Conservation (phyloP, 2,113 vertebrate species). For the Donacobius atricapilla region DNA sequence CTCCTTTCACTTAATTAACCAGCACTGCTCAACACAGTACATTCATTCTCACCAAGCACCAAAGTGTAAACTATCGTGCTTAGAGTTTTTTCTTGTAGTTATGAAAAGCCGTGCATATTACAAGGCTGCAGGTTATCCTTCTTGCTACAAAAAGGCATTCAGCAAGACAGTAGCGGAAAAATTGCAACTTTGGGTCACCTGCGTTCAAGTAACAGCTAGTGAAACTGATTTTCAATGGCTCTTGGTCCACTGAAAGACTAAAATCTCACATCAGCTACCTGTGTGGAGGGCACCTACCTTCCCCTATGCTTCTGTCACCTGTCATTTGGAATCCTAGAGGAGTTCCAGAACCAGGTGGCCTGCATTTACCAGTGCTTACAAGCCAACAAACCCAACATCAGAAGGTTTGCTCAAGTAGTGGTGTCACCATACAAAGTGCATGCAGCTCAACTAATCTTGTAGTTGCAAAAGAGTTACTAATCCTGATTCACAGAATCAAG, state of each 20-base stretch:
- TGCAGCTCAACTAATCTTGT: background rate
- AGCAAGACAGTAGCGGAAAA: background rate
- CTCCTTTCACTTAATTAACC: background rate
- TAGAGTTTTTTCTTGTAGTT: background rate
- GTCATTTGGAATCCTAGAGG: background rate
- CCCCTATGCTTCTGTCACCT: background rate
- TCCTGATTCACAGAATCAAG: constrained; percentile 65
- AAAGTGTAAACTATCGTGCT: background rate
- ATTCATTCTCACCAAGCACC: background rate
- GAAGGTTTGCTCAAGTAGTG: background rate
- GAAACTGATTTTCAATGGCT: background rate
- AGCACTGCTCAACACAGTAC: background rate
- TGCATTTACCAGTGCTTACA: background rate
- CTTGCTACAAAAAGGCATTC: background rate
- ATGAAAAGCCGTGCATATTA: background rate
- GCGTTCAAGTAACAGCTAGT: background rate
- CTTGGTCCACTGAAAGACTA: background rate
- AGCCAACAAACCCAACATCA: background rate
- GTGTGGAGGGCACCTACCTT: background rate
- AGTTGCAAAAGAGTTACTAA: background rate
- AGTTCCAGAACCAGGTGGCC: background rate
- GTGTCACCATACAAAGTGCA: constrained; percentile 10
- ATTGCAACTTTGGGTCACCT: background rate
- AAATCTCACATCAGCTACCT: background rate
- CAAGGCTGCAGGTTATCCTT: background rate